These are phyloP conservation scores for Cotesia glomerata DNA, from an alignment of 1,140 invertebrate species.

Conservation along the genomic window DNA sequence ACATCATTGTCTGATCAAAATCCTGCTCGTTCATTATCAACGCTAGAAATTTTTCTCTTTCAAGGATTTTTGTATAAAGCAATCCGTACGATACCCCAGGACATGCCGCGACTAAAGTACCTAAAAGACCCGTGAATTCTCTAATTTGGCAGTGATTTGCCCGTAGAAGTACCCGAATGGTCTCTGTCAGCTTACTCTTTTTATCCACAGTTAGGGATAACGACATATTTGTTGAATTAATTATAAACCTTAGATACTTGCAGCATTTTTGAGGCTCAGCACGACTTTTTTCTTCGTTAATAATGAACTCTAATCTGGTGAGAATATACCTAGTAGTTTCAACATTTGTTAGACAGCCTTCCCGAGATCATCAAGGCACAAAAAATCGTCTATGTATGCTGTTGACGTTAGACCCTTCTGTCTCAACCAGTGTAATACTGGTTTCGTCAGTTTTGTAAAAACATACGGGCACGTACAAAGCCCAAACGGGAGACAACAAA, in stretches of 20 bases:
- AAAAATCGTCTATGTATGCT: constrained; percentile 9
- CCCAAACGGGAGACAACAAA: too few species aligned
- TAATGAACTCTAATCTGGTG: not conserved
- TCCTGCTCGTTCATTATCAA: not conserved
- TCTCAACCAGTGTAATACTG: too few species aligned
- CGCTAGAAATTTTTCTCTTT: constrained; percentile 10
- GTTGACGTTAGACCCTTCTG: not conserved
- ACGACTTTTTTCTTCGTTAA: constrained; percentile 13
- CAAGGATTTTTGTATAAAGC: constrained; percentile 6
- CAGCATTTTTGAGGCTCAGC: not conserved
- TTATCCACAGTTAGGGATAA: not conserved
- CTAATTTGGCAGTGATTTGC: not conserved
- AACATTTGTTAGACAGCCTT: not conserved
- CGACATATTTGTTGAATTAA: not conserved
- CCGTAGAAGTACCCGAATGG: not conserved
- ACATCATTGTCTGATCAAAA: not conserved
- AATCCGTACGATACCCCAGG: not conserved
- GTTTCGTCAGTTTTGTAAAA: too few species aligned
- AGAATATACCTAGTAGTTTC: not conserved
- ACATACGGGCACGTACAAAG: too few species aligned
- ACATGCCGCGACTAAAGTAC: not conserved
- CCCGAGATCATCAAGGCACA: not conserved
- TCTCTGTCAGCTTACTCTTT: not conserved
- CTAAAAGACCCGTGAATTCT: not conserved
- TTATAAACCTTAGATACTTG: constrained; percentile 1